Evolutionary conservation across 2,888 invertebrate genomes (phyloP).

Genomic region (Mystacides longicornis): DNA sequence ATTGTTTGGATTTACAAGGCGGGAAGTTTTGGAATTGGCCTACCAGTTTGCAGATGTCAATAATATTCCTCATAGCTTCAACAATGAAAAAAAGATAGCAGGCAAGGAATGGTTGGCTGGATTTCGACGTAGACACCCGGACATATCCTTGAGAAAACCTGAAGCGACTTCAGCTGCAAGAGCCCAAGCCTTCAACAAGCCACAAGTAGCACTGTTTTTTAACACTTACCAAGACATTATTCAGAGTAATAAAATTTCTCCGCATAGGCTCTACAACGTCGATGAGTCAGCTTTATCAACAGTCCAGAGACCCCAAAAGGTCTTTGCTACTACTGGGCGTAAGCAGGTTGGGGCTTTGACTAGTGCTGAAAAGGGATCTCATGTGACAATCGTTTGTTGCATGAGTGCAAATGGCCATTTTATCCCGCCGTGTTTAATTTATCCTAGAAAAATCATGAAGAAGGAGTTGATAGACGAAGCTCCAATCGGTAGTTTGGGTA

Average conservation of each 20-base stretch:
- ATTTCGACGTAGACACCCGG: slow-evolving; percentile 19
- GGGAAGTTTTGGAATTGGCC: slow-evolving; percentile 21
- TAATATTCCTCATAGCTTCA: background rate
- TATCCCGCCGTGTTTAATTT: slow-evolving; percentile 33
- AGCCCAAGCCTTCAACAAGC: slow-evolving; percentile 21
- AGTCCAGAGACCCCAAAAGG: slow-evolving; percentile 33
- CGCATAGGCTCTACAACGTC: slow-evolving; percentile 32
- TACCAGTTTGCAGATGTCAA: background rate
- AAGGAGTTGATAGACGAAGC: slow-evolving; percentile 31
- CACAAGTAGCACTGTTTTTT: slow-evolving; percentile 25
- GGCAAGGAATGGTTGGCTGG: slow-evolving; percentile 26
- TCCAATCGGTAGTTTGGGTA: slow-evolving; percentile 31
- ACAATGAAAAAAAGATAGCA: slow-evolving; percentile 19
- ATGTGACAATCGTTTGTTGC: slow-evolving; percentile 32
- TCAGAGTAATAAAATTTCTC: slow-evolving; percentile 20
- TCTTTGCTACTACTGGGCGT: slow-evolving; percentile 32
- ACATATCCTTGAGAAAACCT: slow-evolving; percentile 15
- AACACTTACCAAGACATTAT: background rate
- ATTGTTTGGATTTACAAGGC: slow-evolving; percentile 22
- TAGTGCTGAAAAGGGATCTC: slow-evolving; percentile 33
- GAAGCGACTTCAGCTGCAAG: slow-evolving; percentile 25
- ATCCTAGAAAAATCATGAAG: slow-evolving; percentile 31
- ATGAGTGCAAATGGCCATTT: slow-evolving; percentile 30
- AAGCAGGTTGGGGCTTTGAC: slow-evolving; percentile 35
- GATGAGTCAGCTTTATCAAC: slow-evolving; percentile 37